A percentile compares a stretch with the other conserved stretches of the same genome.
phyloP scores from a whole-genome alignment of 2,797 vertebrate species.

The Danio jaintianensis region DNA sequence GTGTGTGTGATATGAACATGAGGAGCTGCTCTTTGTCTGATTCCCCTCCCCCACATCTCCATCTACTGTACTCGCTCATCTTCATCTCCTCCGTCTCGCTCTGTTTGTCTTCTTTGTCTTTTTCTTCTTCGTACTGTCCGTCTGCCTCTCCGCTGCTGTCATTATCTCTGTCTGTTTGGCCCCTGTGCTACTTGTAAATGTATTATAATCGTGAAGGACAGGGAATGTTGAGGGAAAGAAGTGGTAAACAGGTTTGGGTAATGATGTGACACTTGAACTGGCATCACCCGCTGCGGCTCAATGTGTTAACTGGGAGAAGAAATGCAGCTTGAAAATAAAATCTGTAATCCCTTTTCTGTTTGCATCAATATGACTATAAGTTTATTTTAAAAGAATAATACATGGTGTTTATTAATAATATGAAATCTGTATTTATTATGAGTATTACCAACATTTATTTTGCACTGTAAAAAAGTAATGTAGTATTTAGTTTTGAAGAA shows the following conservation, averaged over 20 bases:
- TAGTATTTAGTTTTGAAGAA: neutral
- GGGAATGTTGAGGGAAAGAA: constrained; percentile 1
- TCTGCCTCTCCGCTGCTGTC: neutral
- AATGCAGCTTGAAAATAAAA: no score
- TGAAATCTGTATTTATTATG: no score
- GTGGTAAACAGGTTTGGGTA: neutral
- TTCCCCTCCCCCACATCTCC: constrained; percentile 53
- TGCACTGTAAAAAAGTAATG: neutral
- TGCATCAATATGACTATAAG: no score
- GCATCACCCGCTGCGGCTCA: neutral
- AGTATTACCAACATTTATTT: neutral
- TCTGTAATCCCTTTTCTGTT: no score
- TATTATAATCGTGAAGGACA: neutral
- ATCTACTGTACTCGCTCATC: constrained; percentile 51
- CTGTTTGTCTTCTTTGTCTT: constrained; percentile 26
- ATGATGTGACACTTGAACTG: neutral
- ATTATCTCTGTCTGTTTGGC: neutral
- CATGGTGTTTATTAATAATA: no score
- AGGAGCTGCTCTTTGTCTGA: constrained; percentile 61
- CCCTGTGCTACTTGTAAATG: neutral
- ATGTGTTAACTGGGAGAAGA: neutral
- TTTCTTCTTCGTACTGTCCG: constrained; percentile 12
- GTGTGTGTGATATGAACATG: neutral
- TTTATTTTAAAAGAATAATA: no score
- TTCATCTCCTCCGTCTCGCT: constrained; percentile 24